Evolutionary conservation across 2,797 vertebrate species (phyloP).

Genomic region (Aphelocoma californica): DNA sequence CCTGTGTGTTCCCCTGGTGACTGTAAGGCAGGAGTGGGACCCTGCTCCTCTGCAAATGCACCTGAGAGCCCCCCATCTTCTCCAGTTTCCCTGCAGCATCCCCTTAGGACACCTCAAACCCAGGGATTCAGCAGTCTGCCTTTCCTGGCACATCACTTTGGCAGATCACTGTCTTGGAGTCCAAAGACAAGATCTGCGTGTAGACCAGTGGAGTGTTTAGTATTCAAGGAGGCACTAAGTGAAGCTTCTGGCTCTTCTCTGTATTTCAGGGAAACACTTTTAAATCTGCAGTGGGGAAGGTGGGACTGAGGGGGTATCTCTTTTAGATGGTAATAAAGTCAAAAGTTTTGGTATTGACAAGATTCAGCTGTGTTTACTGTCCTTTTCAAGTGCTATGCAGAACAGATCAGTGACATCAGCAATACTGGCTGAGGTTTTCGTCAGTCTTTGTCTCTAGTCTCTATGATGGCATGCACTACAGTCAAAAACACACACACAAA

Average conservation of each 20-base stretch:
- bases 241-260: neutral
- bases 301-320: neutral
- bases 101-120: neutral
- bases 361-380: neutral
- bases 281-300: neutral
- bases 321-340: neutral
- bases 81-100: neutral
- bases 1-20: rapidly evolving
- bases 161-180: rapidly evolving
- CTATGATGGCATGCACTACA: neutral
- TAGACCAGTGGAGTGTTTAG: neutral
- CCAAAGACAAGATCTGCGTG: rapidly evolving
- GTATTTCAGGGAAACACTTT: neutral
- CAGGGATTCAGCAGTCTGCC: neutral
- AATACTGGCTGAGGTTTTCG: neutral
- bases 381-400: neutral
- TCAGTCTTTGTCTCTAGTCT: neutral
- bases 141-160: rapidly evolving
- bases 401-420: neutral
- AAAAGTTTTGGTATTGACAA: neutral
- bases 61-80: rapidly evolving
- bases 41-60: neutral
- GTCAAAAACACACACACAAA: neutral
- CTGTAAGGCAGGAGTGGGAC: neutral
- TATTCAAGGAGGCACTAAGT: neutral